Evolutionary conservation across 1,140 invertebrate genomes (phyloP).

Genomic region (Hesperophylax magnus): DNA sequence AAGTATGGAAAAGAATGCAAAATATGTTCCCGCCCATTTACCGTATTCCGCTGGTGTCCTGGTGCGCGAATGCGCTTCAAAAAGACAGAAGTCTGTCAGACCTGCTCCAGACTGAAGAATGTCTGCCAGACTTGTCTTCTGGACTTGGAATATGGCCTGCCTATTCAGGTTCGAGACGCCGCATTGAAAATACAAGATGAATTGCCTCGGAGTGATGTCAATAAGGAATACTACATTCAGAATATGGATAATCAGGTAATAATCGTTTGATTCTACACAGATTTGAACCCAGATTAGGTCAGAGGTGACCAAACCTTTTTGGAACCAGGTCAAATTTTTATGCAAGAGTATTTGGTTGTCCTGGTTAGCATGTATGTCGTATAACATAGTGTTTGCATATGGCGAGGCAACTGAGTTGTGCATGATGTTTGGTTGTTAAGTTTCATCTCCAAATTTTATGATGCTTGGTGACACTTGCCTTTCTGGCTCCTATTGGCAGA

Average conservation of each 20-base stretch:
- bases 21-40: slow-evolving; percentile 98
- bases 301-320: too few relatives aligned
- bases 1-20: slow-evolving; percentile 99
- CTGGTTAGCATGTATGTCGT: too few relatives aligned
- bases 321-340: too few relatives aligned
- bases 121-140: slow-evolving; percentile 99
- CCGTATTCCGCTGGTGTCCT: slow-evolving; percentile 98
- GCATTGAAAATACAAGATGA: slow-evolving; percentile 96
- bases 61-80: slow-evolving; percentile 99
- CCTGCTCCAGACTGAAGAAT: slow-evolving; percentile 98
- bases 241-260: slow-evolving; percentile 88
- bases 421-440: too few relatives aligned
- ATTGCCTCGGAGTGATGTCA: slow-evolving; percentile 97
- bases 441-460: too few relatives aligned
- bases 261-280: not conserved
- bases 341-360: too few relatives aligned
- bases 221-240: slow-evolving; percentile 99
- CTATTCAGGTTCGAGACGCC: slow-evolving; percentile 95
- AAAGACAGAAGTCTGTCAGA: slow-evolving; percentile 99
- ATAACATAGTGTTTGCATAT: too few relatives aligned
- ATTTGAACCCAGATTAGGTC: too few relatives aligned
- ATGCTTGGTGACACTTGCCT: too few relatives aligned
- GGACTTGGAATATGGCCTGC: slow-evolving; percentile 97
- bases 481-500: too few relatives aligned
- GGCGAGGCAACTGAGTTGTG: too few relatives aligned